phyloP scores from a whole-genome alignment of 2,113 vertebrate genomes.

The Apteryx mantelli region DNA sequence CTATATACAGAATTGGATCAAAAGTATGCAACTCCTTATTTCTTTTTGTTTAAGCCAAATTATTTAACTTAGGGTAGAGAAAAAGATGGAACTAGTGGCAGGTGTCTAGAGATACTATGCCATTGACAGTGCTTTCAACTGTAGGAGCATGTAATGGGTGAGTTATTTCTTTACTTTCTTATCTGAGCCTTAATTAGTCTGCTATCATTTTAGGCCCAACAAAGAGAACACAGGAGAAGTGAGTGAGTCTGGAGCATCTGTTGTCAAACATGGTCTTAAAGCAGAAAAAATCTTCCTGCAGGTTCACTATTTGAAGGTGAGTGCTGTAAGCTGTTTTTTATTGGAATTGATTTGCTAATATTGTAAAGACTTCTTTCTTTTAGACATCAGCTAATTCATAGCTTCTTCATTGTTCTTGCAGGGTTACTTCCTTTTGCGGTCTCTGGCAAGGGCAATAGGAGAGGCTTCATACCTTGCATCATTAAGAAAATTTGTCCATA shows the following conservation, averaged over 20 bases:
- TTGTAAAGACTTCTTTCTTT: not conserved
- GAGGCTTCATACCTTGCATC: constrained; percentile 84
- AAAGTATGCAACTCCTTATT: not conserved
- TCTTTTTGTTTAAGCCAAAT: not conserved
- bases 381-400: not conserved
- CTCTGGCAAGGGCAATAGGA: constrained; percentile 83
- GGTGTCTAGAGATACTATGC: not conserved
- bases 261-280: constrained; percentile 92
- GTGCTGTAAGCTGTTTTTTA: not conserved
- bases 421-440: constrained; percentile 94
- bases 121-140: not conserved
- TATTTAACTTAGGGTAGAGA: not conserved
- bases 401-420: constrained; percentile 60
- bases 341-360: not conserved
- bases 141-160: not conserved
- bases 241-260: constrained; percentile 87
- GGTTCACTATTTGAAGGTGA: constrained; percentile 97
- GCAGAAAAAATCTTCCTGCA: constrained; percentile 96
- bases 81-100: not conserved
- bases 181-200: not conserved
- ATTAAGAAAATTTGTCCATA: constrained; percentile 87
- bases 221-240: constrained; percentile 88
- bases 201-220: constrained; percentile 83
- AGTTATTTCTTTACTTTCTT: not conserved
- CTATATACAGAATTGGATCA: not conserved